Base-by-base conservation (phyloP, 2,888 invertebrate species). In the Timandra comae region DNA sequence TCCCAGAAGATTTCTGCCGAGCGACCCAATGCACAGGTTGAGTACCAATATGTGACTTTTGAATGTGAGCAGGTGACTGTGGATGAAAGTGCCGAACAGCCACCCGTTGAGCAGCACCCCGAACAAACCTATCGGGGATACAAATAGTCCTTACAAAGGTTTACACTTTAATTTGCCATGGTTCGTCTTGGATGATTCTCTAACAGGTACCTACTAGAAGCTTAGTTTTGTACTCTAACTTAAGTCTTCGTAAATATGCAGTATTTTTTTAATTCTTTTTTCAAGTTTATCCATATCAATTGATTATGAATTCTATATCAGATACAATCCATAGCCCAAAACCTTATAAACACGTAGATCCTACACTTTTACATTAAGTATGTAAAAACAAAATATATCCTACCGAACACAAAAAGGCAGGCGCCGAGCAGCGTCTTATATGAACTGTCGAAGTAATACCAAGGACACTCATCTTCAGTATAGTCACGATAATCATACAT, bases 101-200 rank as follows among this genome's bases (percentile, higher is more conserved):
- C 88, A 88, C 47, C 78, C 74, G 53, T 88, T 88, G 52, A 87
- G 73, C 66, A 87, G 79, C 73, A 86, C 79, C 68, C 87, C 87
- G 52, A 81, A 80, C 54, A 82, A 66, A 66, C 88, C 88, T 88
- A 73, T 35, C 54, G 55, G 56, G n/a, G n/a, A n/a, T n/a, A n/a
- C n/a, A n/a, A n/a, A n/a, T n/a, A n/a, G n/a, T n/a, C n/a, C n/a
- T n/a, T n/a, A n/a, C n/a, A n/a, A n/a, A n/a, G n/a, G n/a, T n/a
- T n/a, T n/a, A n/a, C n/a, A n/a, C n/a, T n/a, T n/a, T n/a, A n/a
- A n/a, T n/a, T n/a, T n/a, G n/a, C n/a, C n/a, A n/a, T n/a, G n/a
- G n/a, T n/a, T n/a, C n/a, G n/a, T n/a, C n/a, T n/a, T n/a, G n/a
- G n/a, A n/a, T n/a, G n/a, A n/a, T n/a, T n/a, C n/a, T n/a, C n/a